Conservation (phyloP, 2,888 invertebrate genomes). For the Steromphala cineraria region DNA sequence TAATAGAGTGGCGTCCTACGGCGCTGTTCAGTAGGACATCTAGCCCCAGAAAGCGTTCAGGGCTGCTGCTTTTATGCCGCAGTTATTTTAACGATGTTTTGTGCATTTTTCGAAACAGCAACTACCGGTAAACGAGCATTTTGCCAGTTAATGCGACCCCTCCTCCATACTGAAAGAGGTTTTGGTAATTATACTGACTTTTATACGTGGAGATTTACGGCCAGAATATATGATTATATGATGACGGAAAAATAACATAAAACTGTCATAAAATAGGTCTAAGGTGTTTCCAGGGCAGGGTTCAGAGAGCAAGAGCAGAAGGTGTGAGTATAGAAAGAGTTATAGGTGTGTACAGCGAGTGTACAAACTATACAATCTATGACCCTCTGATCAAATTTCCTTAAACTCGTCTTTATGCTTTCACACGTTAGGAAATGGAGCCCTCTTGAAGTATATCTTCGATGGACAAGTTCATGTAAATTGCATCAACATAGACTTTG, state of each 20-base stretch:
- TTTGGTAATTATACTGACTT: not conserved
- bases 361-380: too few species aligned
- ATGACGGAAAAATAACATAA: not conserved
- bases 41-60: not conserved
- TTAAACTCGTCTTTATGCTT: too few species aligned
- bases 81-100: not conserved
- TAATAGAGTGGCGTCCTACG: not conserved
- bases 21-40: not conserved
- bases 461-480: too few species aligned
- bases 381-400: too few species aligned
- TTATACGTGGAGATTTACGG: not conserved
- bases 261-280: not conserved
- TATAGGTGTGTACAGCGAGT: too few species aligned
- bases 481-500: too few species aligned
- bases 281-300: not conserved
- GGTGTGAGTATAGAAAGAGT: too few species aligned
- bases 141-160: not conserved
- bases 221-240: not conserved
- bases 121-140: conserved; percentile 3
- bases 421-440: too few species aligned
- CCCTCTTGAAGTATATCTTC: too few species aligned
- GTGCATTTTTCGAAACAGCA: not conserved
- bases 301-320: too few species aligned
- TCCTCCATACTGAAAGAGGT: too few species aligned
- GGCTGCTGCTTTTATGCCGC: not conserved